These are phyloP conservation scores for Pelecanoides urinatrix DNA, from an alignment of 2,113 vertebrate species.

Conservation along the genomic window DNA sequence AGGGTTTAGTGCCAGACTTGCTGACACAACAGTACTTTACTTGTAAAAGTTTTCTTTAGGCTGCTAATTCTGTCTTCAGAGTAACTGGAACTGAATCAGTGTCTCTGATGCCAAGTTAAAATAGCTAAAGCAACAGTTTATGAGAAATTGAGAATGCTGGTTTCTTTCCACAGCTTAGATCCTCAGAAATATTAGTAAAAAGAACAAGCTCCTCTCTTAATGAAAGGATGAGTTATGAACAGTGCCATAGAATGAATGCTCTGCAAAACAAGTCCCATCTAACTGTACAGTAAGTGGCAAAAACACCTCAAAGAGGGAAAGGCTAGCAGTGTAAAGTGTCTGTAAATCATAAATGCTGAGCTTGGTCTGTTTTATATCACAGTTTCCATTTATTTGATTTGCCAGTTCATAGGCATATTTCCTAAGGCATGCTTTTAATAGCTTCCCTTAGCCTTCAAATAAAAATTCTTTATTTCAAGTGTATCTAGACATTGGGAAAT, in stretches of 20 bases:
- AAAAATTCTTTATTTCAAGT: neutral
- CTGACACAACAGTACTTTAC: constrained; percentile 33
- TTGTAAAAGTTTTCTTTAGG: constrained; percentile 38
- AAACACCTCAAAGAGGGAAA: neutral
- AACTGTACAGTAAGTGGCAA: neutral
- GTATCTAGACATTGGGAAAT: neutral
- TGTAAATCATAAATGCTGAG: neutral
- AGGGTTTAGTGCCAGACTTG: constrained; percentile 20
- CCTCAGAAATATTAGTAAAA: constrained; percentile 24
- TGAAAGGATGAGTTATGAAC: constrained; percentile 21
- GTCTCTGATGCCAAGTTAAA: neutral
- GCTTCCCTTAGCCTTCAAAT: neutral
- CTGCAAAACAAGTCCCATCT: neutral
- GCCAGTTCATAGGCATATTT: neutral
- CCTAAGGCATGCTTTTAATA: neutral
- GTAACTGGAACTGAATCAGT: constrained; percentile 40
- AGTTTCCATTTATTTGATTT: constrained; percentile 25
- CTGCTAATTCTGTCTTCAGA: constrained; percentile 29
- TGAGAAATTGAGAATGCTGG: neutral
- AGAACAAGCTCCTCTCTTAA: neutral
- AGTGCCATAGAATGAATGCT: neutral
- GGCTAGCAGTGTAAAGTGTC: neutral
- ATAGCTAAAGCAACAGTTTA: constrained; percentile 26
- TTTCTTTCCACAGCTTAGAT: neutral
- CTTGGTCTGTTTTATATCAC: neutral